Conservation (phyloP, 1,140 invertebrate species). For the Oncopeltus fasciatus region DNA sequence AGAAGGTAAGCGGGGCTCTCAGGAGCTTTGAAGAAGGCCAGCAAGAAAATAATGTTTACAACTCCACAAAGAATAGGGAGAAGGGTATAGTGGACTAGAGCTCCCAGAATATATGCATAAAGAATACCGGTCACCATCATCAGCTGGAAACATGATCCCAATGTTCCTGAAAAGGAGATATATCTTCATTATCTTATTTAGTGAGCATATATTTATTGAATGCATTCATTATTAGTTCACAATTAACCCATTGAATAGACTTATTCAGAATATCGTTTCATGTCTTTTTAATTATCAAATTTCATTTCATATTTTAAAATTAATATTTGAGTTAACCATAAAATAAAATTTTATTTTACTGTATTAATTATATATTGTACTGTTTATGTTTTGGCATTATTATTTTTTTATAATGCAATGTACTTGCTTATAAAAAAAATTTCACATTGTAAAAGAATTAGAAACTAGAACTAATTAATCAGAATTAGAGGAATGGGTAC, state of each 20-base stretch:
- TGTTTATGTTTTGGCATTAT: too few relatives aligned
- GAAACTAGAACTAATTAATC: too few relatives aligned
- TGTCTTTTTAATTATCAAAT: not conserved
- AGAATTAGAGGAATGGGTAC: too few relatives aligned
- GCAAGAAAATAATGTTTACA: slow-evolving; percentile 35
- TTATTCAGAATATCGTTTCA: not conserved
- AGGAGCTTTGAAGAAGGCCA: slow-evolving; percentile 33
- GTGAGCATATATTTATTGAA: not conserved
- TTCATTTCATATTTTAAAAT: too few relatives aligned
- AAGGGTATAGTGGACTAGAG: slow-evolving; percentile 18
- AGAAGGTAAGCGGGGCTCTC: slow-evolving; percentile 32
- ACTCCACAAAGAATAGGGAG: slow-evolving; percentile 23
- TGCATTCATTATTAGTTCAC: not conserved
- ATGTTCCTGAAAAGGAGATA: slow-evolving; percentile 22
- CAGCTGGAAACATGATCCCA: slow-evolving; percentile 67
- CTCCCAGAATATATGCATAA: slow-evolving; percentile 21
- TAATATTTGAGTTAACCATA: too few relatives aligned
- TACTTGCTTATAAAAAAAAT: too few relatives aligned
- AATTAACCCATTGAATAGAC: not conserved
- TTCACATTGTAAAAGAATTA: too few relatives aligned
- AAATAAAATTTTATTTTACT: too few relatives aligned
- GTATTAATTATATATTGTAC: too few relatives aligned
- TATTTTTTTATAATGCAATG: too few relatives aligned
- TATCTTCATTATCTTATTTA: not conserved
- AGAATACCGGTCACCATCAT: slow-evolving; percentile 50